Evolutionary conservation across 1,140 invertebrate genomes (phyloP).

Genomic region (Diabrotica undecimpunctata): DNA sequence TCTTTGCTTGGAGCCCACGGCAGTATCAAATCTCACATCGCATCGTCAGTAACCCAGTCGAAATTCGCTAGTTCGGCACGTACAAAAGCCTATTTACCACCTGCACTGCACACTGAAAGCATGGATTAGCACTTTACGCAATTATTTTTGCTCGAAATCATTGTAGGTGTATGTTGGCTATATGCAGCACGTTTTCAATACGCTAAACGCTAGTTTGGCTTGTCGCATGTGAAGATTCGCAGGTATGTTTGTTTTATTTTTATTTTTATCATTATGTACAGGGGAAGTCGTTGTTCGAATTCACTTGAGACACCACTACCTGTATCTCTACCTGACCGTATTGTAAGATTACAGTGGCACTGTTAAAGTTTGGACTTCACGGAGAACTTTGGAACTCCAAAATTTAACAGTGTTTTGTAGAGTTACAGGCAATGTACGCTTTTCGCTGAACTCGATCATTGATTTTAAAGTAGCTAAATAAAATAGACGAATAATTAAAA

Average conservation of each 20-base stretch:
- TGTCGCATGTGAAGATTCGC: constrained; percentile 1
- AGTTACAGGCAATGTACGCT: no score
- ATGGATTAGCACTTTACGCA: constrained; percentile 12
- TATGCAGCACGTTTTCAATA: constrained; percentile 4
- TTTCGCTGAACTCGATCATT: no score
- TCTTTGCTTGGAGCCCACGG: background rate
- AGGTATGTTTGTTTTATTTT: constrained; percentile 13
- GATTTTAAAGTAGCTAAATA: no score
- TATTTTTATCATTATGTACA: constrained; percentile 6
- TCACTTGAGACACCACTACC: no score
- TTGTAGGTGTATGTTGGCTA: background rate
- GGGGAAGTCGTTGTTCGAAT: background rate
- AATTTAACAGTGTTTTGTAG: no score
- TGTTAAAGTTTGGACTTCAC: no score
- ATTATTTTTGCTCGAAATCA: constrained; percentile 2
- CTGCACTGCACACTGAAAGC: constrained; percentile 17
- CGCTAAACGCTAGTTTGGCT: background rate
- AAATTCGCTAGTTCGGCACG: constrained; percentile 14
- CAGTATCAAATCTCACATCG: background rate
- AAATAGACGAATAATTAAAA: no score
- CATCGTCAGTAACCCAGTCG: background rate
- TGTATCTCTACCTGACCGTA: no score
- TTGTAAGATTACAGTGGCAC: no score
- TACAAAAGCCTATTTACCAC: constrained; percentile 15
- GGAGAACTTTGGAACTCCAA: no score